These are phyloP conservation scores for Dicentrarchus labrax DNA, from an alignment of 2,113 vertebrate genomes.

Conservation along the genomic window DNA sequence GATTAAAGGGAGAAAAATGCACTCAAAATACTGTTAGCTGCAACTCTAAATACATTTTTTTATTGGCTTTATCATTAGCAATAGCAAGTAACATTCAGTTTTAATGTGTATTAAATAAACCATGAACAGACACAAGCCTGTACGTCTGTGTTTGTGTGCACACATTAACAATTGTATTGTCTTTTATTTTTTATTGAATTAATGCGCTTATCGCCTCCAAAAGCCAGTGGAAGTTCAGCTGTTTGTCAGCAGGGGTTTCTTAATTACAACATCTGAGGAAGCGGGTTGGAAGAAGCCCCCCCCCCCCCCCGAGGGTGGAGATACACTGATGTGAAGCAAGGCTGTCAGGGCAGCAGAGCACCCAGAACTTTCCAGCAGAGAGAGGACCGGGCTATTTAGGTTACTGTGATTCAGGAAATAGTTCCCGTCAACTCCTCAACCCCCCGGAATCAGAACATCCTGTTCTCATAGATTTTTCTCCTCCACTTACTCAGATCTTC, in stretches of 20 bases:
- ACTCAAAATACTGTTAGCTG: not conserved
- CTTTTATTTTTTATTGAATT: not conserved
- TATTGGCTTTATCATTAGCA: too few species aligned
- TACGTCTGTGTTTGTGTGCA: not conserved
- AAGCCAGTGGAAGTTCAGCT: conserved; percentile 57
- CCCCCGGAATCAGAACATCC: conserved; percentile 51
- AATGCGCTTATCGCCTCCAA: conserved; percentile 34
- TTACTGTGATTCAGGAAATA: conserved; percentile 62
- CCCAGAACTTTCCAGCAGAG: conserved; percentile 55
- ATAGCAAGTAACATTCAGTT: not conserved
- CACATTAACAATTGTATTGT: not conserved
- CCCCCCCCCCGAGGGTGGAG: conserved; percentile 50
- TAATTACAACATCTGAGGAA: conserved; percentile 72
- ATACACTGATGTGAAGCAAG: conserved; percentile 55
- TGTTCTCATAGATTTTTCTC: conserved; percentile 21
- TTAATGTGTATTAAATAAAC: not conserved
- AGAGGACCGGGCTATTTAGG: conserved; percentile 48
- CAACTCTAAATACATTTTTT: not conserved
- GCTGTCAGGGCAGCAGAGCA: conserved; percentile 58
- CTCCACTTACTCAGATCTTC: not conserved
- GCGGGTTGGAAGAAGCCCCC: conserved; percentile 63
- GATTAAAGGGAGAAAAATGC: not conserved
- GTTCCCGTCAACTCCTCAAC: conserved; percentile 29
- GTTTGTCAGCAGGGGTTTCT: conserved; percentile 62
- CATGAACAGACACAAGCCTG: not conserved